A percentile compares a stretch with the other conserved stretches of the same genome.
These are phyloP conservation scores for Pteria penguin DNA, from an alignment of 2,888 invertebrate genomes.

Conservation along the genomic window DNA sequence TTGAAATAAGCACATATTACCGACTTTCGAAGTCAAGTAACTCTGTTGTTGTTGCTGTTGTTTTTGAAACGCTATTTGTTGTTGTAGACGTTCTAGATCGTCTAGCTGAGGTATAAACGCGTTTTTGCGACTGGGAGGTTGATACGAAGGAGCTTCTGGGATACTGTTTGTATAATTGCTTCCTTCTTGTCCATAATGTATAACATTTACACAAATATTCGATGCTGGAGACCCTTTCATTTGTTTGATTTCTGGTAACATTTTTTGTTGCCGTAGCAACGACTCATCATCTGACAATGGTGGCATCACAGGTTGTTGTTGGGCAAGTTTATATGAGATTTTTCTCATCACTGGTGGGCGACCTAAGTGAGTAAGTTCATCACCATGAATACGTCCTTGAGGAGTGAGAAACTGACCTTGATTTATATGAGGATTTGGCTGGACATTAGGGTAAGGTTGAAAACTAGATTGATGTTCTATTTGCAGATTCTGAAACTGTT, in stretches of 20 bases:
- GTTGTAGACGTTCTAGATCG: conserved; percentile 37
- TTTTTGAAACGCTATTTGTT: conserved; percentile 38
- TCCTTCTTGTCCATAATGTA: background rate
- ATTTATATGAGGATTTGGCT: background rate
- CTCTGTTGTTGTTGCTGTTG: conserved; percentile 26
- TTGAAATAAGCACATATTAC: background rate
- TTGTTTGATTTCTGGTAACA: conserved; percentile 14
- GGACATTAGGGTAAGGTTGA: conserved; percentile 29
- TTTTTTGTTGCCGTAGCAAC: background rate
- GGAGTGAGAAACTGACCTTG: conserved; percentile 1
- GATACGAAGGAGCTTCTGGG: conserved; percentile 18
- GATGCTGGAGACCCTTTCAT: background rate
- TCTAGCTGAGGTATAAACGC: conserved; percentile 38
- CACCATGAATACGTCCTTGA: conserved; percentile 11
- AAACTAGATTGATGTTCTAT: conserved; percentile 79
- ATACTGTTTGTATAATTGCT: background rate
- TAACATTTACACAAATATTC: background rate
- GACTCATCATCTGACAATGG: conserved; percentile 82
- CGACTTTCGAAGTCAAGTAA: background rate
- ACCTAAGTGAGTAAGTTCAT: conserved; percentile 35
- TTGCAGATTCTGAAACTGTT: conserved; percentile 78
- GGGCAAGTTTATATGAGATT: conserved; percentile 92
- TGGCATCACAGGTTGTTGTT: conserved; percentile 90
- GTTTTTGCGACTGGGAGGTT: conserved; percentile 40
- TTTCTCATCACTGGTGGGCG: conserved; percentile 89